Evolutionary conservation across 2,797 vertebrate genomes (phyloP).

Genomic region (Chaetophractus vellerosus): DNA sequence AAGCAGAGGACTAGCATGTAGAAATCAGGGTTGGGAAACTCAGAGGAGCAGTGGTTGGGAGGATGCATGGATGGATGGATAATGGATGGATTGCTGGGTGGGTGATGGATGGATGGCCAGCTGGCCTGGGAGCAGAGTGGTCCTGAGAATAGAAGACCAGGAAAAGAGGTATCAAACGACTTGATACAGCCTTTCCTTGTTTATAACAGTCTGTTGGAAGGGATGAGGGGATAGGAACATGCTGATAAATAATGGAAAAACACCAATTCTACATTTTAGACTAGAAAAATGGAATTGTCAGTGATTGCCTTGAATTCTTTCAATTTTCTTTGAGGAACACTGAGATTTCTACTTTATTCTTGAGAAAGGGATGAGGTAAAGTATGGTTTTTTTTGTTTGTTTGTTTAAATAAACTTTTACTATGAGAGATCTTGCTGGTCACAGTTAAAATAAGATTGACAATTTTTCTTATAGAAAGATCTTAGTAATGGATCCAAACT

Average conservation of each 20-base stretch:
- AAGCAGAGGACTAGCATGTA: background rate
- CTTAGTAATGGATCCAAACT: background rate
- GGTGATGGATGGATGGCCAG: background rate
- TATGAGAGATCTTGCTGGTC: background rate
- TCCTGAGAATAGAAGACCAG: background rate
- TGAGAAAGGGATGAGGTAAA: background rate
- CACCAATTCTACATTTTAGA: conserved; percentile 14
- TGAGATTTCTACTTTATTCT: conserved; percentile 11
- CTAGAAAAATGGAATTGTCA: background rate
- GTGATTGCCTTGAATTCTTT: background rate
- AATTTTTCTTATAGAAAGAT: conserved; percentile 18
- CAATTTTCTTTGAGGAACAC: conserved; percentile 11
- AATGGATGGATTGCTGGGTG: background rate
- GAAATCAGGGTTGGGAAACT: background rate
- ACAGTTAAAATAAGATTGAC: conserved; percentile 30
- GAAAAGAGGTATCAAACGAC: background rate
- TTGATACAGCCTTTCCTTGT: background rate
- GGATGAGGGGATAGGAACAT: background rate
- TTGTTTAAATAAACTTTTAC: background rate
- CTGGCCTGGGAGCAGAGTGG: background rate
- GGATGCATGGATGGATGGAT: background rate
- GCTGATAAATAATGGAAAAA: background rate
- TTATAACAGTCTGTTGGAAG: background rate
- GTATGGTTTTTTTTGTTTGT: background rate
- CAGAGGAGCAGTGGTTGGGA: background rate